Conservation (phyloP, 23 tunicate species). For the Trididemnum clinides region DNA sequence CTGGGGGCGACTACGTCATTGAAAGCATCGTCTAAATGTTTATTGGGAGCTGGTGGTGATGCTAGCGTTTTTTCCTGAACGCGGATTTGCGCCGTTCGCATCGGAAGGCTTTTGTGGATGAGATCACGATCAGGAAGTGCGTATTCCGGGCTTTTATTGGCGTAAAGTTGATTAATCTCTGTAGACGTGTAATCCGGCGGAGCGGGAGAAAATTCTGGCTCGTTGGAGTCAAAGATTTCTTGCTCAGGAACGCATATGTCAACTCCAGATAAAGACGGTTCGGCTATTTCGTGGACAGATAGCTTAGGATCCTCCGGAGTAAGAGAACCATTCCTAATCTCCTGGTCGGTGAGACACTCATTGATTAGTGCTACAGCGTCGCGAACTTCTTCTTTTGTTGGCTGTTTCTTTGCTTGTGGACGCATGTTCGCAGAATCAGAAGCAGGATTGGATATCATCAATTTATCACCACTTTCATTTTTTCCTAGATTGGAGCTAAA, state of each 20-base stretch:
- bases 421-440: too few relatives aligned
- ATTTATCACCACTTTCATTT: too few relatives aligned
- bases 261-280: not conserved
- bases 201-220: not conserved
- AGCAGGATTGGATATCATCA: too few relatives aligned
- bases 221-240: not conserved
- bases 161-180: not conserved
- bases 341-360: constrained; percentile 49
- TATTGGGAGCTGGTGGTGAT: not conserved
- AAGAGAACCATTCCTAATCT: constrained; percentile 3
- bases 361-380: constrained; percentile 55
- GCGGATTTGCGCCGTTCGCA: not conserved
- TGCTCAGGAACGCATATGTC: not conserved
- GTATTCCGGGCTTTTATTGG: constrained; percentile 48
- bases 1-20: not conserved
- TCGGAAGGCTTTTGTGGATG: constrained; percentile 5
- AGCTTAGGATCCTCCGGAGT: not conserved
- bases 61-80: not conserved
- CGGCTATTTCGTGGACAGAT: not conserved
- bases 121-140: constrained; percentile 50
- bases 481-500: too few relatives aligned
- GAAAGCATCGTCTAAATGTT: not conserved
- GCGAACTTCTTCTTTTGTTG: constrained; percentile 39
- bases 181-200: constrained; percentile 11
- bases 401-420: constrained; percentile 12